These are phyloP conservation scores for Pitangus sulphuratus DNA, from an alignment of 2,797 vertebrate genomes.

Conservation along the genomic window DNA sequence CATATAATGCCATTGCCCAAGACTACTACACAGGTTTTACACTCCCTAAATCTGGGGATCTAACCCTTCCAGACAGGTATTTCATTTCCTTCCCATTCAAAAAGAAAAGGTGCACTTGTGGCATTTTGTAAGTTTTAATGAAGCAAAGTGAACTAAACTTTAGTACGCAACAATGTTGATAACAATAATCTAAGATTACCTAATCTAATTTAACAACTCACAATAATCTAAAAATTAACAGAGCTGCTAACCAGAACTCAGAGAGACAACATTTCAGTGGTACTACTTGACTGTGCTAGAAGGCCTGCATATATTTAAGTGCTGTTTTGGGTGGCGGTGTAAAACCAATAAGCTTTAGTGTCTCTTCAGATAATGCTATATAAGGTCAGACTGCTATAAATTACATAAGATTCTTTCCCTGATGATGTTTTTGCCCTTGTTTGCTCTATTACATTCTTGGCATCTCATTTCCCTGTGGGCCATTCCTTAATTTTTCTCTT, in stretches of 20 bases:
- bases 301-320: neutral
- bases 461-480: neutral
- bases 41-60: neutral
- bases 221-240: neutral
- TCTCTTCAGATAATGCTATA: neutral
- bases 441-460: neutral
- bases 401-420: neutral
- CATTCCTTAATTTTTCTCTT: neutral
- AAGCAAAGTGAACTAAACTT: neutral
- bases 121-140: neutral
- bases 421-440: neutral
- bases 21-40: neutral
- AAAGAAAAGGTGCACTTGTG: neutral
- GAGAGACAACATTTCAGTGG: neutral
- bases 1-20: too few species aligned
- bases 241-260: neutral
- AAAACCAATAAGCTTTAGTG: constrained; percentile 1
- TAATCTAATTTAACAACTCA: neutral
- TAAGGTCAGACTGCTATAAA: neutral
- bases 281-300: neutral
- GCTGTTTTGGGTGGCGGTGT: neutral
- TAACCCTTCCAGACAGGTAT: neutral
- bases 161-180: neutral
- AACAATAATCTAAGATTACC: neutral
- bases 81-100: neutral